Evolutionary conservation across 2,888 invertebrate genomes (phyloP).

Genomic region (Lomographa bimaculata): DNA sequence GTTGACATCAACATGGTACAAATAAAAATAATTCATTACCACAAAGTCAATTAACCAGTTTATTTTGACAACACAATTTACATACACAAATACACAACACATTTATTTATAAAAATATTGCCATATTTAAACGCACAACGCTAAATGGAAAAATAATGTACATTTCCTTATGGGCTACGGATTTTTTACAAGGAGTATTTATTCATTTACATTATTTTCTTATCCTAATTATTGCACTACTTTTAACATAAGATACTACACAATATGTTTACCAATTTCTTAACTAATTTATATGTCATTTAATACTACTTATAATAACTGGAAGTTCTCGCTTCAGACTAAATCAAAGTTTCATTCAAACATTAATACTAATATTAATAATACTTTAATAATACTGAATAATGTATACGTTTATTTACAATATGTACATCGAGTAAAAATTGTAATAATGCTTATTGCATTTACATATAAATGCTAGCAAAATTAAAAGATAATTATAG

Average conservation of each 20-base stretch:
- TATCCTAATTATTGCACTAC: constrained; percentile 27
- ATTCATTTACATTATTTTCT: too few relatives aligned
- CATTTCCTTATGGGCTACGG: constrained; percentile 22
- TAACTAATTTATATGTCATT: constrained; percentile 4
- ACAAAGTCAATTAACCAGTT: constrained; percentile 39
- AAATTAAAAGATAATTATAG: constrained; percentile 12
- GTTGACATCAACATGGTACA: too few relatives aligned
- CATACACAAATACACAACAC: constrained; percentile 68
- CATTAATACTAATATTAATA: constrained; percentile 10
- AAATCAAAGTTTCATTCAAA: constrained; percentile 22
- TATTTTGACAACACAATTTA: constrained; percentile 52
- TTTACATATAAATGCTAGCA: constrained; percentile 12
- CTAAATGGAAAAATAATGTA: constrained; percentile 58
- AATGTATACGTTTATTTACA: constrained; percentile 15
- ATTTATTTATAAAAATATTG: constrained; percentile 72
- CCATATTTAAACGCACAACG: constrained; percentile 44
- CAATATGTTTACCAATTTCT: too few relatives aligned
- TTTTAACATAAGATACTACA: constrained; percentile 23
- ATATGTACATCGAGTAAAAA: constrained; percentile 10
- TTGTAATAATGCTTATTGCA: constrained; percentile 5
- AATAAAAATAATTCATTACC: too few relatives aligned
- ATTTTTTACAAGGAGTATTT: constrained; percentile 19
- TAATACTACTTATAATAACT: constrained; percentile 17
- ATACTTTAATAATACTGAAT: constrained; percentile 17
- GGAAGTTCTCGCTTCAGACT: constrained; percentile 25